These are phyloP conservation scores for Catamblyrhynchus diadema DNA, from an alignment of 2,797 vertebrate genomes.

Conservation along the genomic window DNA sequence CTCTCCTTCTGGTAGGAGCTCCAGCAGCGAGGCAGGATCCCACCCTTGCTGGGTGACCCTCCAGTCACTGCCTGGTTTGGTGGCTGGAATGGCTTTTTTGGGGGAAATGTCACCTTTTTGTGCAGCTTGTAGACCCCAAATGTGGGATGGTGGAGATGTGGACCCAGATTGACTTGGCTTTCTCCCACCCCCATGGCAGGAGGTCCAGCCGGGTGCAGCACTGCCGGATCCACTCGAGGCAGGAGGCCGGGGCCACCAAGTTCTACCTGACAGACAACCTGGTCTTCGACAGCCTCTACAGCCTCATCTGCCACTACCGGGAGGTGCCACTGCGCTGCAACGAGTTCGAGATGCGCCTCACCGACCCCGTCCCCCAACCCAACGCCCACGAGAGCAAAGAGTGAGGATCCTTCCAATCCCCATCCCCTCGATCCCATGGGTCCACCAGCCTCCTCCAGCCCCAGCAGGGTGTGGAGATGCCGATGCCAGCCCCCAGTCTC, in stretches of 20 bases:
- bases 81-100: background rate
- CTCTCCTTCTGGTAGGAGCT: constrained; percentile 76
- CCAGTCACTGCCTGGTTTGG: background rate
- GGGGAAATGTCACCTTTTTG: fast-evolving
- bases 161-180: fast-evolving
- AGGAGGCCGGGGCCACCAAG: constrained; percentile 74
- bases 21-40: background rate
- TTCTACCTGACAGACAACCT: constrained; percentile 79
- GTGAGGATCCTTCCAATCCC: constrained; percentile 31
- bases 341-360: constrained; percentile 78
- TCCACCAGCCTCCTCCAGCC: background rate
- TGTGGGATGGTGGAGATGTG: fast-evolving
- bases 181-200: background rate
- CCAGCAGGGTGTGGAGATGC: no score
- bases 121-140: fast-evolving
- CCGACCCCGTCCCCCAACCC: constrained; percentile 74
- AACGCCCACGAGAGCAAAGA: constrained; percentile 78
- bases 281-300: constrained; percentile 79
- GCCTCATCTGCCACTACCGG: constrained; percentile 76
- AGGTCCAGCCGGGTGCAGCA: constrained; percentile 76
- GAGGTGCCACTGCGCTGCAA: constrained; percentile 78
- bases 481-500: fast-evolving
- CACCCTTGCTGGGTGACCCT: background rate
- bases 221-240: constrained; percentile 75
- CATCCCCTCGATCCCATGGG: background rate